Base-by-base conservation (phyloP, 2,113 vertebrate species). In the Oncorhynchus tshawytscha region DNA sequence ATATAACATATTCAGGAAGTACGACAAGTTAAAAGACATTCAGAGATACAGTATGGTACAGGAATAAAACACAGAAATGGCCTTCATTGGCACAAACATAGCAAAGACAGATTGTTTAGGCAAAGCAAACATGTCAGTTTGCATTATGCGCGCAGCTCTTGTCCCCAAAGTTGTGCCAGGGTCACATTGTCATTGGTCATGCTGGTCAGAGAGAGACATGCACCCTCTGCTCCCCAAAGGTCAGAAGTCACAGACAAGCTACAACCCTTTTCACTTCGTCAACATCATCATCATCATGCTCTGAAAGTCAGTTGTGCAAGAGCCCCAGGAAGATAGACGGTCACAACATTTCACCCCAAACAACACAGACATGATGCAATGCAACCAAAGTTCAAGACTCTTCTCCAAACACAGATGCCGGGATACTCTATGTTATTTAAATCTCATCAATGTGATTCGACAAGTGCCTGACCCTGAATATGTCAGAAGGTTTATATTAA, bases 41-140 rank as follows among this genome's bases (percentile, higher is more conserved):
- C 70, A 72, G 78, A 77, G 73, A 73, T 77, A 78, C 78, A 67
- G 25, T 76, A 91, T 89, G 81, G 75, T 49, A 90, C 91, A 93
- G 81, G 79, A 76, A 92, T 78, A 67, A 67, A 11, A 67, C 65
- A 67, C 11, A 67, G 24, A 15, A n/a, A 62, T 62, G 59, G 18
- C 8, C 39, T 45, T 45, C 9, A 45, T 45, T 45, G 9, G 39
- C 39, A 45, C 39, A 11, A 45, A 45, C 39, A 3, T 13, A 62
- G 16, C 59, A 62, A 8, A 24, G 59, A 62, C 5, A 62, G n/a
- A 62, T 62, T 16, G 18, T n/a, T 9, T n/a, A 62, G n/a, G n/a
- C 59, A 62, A 22, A 22, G n/a, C 59, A 54, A 54, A 16, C 13
- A 62, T 16, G 22, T 62, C 59, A n/a, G 59, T 22, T 62, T 22